A percentile compares a stretch with the other conserved stretches of the same genome.
Conservation (phyloP, 2,797 vertebrate species). For the Monodelphis domestica region DNA sequence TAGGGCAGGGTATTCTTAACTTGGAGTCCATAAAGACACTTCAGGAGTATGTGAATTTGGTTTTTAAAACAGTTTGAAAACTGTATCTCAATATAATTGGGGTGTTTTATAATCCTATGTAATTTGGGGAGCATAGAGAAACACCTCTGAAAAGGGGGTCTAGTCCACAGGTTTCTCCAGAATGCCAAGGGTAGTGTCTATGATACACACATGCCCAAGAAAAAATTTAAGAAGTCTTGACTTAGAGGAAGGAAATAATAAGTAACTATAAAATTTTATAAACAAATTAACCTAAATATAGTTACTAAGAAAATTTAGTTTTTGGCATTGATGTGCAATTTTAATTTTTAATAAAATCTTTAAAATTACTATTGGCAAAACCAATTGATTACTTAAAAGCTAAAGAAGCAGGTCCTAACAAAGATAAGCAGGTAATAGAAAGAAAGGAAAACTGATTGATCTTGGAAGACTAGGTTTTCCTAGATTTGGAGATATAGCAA, state of each 20-base stretch:
- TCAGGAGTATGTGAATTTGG: background rate
- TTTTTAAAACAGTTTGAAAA: background rate
- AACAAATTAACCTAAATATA: background rate
- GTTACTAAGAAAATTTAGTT: background rate
- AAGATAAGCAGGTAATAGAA: background rate
- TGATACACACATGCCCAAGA: background rate
- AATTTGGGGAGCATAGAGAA: too few species aligned
- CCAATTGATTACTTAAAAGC: background rate
- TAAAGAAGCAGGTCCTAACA: background rate
- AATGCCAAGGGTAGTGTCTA: background rate
- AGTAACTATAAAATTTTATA: background rate
- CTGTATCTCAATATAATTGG: background rate
- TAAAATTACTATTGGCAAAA: background rate
- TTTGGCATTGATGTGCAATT: background rate
- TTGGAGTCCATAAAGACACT: background rate
- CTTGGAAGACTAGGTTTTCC: background rate
- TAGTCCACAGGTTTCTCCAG: background rate
- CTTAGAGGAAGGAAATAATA: background rate
- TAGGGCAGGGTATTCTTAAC: background rate
- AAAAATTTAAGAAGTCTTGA: background rate
- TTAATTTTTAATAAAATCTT: background rate
- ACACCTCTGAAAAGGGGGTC: background rate
- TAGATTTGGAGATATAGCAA: background rate
- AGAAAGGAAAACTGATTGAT: background rate
- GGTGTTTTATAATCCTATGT: too few species aligned